Conservation (phyloP, 1,140 invertebrate genomes). For the Bicyclus anynana region DNA sequence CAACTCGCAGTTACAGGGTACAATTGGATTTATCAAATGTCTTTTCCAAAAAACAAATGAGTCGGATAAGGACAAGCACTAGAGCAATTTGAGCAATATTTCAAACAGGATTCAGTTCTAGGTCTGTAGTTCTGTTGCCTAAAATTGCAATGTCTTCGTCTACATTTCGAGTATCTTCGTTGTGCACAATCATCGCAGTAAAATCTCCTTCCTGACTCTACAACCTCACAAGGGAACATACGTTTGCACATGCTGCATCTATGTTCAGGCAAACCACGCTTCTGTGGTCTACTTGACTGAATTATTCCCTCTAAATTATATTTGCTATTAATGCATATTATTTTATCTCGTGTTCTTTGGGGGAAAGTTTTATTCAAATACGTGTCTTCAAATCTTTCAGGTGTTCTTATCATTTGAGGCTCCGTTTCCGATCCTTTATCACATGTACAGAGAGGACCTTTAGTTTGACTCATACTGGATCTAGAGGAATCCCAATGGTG, state of each 20-base stretch:
- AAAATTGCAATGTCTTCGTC: neutral
- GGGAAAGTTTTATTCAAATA: neutral
- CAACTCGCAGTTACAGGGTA: too few species aligned
- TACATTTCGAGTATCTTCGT: constrained; percentile 6
- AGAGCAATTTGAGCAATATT: constrained; percentile 15
- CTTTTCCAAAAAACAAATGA: constrained; percentile 14
- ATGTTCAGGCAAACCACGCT: neutral
- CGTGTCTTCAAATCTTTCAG: neutral
- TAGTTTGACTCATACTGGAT: constrained; percentile 6
- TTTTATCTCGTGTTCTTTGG: neutral
- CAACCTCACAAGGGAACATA: neutral
- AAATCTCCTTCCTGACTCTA: neutral
- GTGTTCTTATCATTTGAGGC: neutral
- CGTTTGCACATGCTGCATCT: neutral
- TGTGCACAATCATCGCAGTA: constrained; percentile 4
- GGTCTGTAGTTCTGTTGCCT: neutral
- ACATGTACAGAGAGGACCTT: neutral
- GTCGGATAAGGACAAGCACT: constrained; percentile 26
- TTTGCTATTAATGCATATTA: neutral
- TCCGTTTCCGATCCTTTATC: neutral
- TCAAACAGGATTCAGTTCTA: neutral
- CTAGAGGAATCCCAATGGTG: constrained; percentile 30
- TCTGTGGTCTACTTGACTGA: neutral
- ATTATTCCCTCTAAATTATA: neutral
- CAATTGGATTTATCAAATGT: constrained; percentile 1